phyloP scores from a whole-genome alignment of 2,888 invertebrate genomes.

The Amphipoea lucens region DNA sequence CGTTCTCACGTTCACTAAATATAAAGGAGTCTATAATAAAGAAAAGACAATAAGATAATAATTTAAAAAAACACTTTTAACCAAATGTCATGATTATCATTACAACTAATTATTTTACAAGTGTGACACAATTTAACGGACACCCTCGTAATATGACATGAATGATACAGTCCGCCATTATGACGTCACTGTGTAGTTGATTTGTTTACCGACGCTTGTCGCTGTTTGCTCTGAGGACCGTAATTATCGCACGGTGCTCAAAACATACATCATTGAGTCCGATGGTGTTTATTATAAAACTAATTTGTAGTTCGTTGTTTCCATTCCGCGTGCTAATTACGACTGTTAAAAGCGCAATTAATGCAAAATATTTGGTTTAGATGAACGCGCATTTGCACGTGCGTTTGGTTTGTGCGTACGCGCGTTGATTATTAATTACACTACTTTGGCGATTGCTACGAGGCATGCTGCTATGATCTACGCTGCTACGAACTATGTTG shows the following conservation, averaged over 20 bases:
- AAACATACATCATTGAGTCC: background rate
- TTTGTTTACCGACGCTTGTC: conserved; percentile 7
- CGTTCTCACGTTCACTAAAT: background rate
- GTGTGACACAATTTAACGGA: background rate
- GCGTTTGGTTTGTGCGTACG: too few relatives aligned
- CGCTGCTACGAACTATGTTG: background rate
- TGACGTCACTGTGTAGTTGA: conserved; percentile 3
- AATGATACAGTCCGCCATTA: background rate
- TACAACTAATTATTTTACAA: too few relatives aligned
- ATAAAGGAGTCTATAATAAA: background rate
- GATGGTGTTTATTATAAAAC: background rate
- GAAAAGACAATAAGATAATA: background rate
- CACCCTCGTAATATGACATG: background rate
- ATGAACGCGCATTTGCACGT: background rate
- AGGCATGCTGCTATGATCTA: background rate
- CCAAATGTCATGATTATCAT: background rate
- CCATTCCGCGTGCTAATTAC: background rate
- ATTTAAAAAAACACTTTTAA: background rate
- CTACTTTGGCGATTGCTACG: background rate
- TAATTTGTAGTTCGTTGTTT: conserved; percentile 15
- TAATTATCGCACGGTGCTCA: conserved; percentile 4
- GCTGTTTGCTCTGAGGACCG: background rate
- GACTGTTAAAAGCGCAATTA: background rate
- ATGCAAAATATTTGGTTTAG: conserved; percentile 5
- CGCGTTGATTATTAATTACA: background rate